phyloP scores from a whole-genome alignment of 2,113 vertebrate genomes.

The Platanista minor region DNA sequence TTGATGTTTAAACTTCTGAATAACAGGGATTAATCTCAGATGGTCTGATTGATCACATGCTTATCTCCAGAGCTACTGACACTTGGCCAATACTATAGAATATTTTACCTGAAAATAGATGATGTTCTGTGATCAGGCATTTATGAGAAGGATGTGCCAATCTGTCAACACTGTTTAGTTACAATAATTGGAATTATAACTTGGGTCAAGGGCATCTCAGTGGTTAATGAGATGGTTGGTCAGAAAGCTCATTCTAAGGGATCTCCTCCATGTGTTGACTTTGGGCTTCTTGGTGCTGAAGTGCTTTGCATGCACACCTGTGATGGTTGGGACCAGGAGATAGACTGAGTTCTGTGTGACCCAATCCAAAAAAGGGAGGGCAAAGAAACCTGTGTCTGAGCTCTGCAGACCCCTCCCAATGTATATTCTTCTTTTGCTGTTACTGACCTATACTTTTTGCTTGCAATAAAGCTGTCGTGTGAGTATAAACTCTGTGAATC shows the following conservation, averaged over 20 bases:
- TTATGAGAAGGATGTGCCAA: not conserved
- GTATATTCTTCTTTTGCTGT: not conserved
- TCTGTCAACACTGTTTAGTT: not conserved
- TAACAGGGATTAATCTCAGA: not conserved
- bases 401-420: not conserved
- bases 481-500: conserved; percentile 21
- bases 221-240: not conserved
- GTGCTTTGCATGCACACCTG: not conserved
- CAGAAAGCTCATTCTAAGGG: not conserved
- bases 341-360: not conserved
- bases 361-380: not conserved
- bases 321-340: not conserved
- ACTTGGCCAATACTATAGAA: not conserved
- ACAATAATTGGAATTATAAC: conserved; percentile 26
- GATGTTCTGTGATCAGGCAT: not conserved
- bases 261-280: not conserved
- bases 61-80: not conserved
- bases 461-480: not conserved
- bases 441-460: not conserved
- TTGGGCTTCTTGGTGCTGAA: not conserved
- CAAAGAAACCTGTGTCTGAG: not conserved
- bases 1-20: not conserved
- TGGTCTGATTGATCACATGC: not conserved
- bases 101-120: not conserved
- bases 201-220: not conserved